phyloP scores from a whole-genome alignment of 1,140 invertebrate genomes.

The Orchesella cincta region DNA sequence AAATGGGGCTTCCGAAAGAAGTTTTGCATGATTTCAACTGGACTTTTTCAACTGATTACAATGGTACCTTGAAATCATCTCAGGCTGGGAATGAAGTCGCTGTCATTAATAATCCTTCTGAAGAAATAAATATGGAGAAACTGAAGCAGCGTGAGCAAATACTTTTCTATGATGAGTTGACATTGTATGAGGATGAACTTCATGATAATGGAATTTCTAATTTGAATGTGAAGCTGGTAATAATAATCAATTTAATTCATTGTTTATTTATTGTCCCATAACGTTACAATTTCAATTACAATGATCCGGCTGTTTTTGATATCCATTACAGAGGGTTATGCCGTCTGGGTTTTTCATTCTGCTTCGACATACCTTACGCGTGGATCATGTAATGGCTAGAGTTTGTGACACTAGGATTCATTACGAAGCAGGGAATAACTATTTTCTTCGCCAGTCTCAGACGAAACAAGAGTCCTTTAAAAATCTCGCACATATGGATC shows the following conservation, averaged over 20 bases:
- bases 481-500: constrained; percentile 33
- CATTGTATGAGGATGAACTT: constrained; percentile 96
- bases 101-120: constrained; percentile 62
- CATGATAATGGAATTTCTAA: constrained; percentile 95
- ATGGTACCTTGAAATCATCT: constrained; percentile 71
- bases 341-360: constrained; percentile 89
- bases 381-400: constrained; percentile 86
- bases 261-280: constrained; percentile 15
- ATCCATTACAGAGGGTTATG: constrained; percentile 84
- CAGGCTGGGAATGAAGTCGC: neutral
- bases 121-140: constrained; percentile 85
- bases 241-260: constrained; percentile 53
- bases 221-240: constrained; percentile 90
- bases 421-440: constrained; percentile 74
- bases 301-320: constrained; percentile 48
- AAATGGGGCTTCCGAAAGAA: constrained; percentile 69
- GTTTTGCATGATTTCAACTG: constrained; percentile 91
- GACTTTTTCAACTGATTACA: constrained; percentile 95
- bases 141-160: constrained; percentile 89
- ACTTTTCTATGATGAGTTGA: constrained; percentile 89
- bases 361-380: constrained; percentile 85
- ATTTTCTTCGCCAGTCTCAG: constrained; percentile 75
- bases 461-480: constrained; percentile 63
- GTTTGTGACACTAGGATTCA: constrained; percentile 91
- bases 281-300: constrained; percentile 26